These are phyloP conservation scores for Ictalurus punctatus DNA, from an alignment of 2,113 vertebrate species.

Conservation along the genomic window DNA sequence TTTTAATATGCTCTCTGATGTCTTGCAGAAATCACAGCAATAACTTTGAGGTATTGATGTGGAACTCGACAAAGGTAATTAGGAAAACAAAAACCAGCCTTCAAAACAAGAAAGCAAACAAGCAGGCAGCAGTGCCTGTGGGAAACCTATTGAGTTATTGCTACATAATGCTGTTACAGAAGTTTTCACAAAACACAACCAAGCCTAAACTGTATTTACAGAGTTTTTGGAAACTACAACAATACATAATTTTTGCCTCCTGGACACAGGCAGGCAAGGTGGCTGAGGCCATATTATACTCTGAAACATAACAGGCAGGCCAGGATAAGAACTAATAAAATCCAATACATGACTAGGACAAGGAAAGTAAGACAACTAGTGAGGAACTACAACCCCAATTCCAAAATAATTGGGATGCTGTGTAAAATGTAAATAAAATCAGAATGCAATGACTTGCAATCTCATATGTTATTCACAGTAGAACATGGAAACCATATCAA, in stretches of 20 bases:
- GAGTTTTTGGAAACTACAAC: neutral
- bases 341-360: neutral
- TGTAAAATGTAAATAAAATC: too few relatives aligned
- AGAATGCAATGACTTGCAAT: too few relatives aligned
- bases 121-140: neutral
- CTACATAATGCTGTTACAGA: constrained; percentile 12
- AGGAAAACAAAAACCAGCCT: constrained; percentile 1
- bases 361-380: neutral
- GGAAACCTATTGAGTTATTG: neutral
- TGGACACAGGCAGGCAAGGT: neutral
- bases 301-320: neutral
- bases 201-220: neutral
- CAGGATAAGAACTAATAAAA: neutral
- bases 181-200: constrained; percentile 8
- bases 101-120: constrained; percentile 1
- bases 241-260: neutral
- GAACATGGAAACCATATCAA: too few relatives aligned
- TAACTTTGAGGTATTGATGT: neutral
- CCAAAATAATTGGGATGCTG: too few relatives aligned
- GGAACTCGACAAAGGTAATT: neutral
- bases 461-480: too few relatives aligned
- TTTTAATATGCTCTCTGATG: neutral
- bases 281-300: neutral
- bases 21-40: neutral
- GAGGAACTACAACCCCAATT: neutral